Evolutionary conservation across 2,888 invertebrate species (phyloP).

Genomic region (Dorcus hopei): DNA sequence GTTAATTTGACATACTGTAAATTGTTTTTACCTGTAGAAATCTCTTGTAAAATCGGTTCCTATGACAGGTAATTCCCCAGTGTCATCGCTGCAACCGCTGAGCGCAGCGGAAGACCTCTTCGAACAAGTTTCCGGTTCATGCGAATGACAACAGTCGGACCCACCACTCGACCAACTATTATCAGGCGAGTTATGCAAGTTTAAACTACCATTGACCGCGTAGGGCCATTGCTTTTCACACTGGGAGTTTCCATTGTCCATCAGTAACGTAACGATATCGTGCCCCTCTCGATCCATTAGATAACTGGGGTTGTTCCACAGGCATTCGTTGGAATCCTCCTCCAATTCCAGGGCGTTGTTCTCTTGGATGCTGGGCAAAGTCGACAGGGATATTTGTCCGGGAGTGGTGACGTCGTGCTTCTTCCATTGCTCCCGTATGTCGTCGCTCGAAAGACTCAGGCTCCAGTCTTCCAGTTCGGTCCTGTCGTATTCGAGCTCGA

Average conservation of each 20-base stretch:
- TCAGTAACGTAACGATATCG: conserved; percentile 57
- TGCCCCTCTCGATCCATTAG: conserved; percentile 65
- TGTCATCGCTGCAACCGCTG: conserved; percentile 62
- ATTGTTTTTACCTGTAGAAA: conserved; percentile 57
- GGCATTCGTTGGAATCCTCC: conserved; percentile 69
- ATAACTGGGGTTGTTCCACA: conserved; percentile 74
- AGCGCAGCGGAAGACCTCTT: conserved; percentile 68
- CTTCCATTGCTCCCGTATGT: conserved; percentile 54
- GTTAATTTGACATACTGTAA: too few species aligned
- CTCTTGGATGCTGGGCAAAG: conserved; percentile 71
- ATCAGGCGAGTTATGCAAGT: conserved; percentile 53
- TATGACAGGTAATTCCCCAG: conserved; percentile 61
- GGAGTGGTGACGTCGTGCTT: conserved; percentile 47
- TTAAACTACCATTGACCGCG: conserved; percentile 42
- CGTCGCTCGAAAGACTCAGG: conserved; percentile 68
- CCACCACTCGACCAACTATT: conserved; percentile 57
- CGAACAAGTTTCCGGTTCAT: conserved; percentile 57
- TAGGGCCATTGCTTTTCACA: conserved; percentile 66
- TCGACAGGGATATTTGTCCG: conserved; percentile 62
- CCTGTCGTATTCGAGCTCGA: conserved; percentile 71
- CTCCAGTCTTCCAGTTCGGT: conserved; percentile 80
- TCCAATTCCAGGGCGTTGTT: conserved; percentile 70
- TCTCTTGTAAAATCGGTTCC: conserved; percentile 76
- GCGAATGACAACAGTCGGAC: conserved; percentile 49
- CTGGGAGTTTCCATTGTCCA: conserved; percentile 51